phyloP scores from a whole-genome alignment of 2,888 invertebrate species.

The Anorthoa munda region DNA sequence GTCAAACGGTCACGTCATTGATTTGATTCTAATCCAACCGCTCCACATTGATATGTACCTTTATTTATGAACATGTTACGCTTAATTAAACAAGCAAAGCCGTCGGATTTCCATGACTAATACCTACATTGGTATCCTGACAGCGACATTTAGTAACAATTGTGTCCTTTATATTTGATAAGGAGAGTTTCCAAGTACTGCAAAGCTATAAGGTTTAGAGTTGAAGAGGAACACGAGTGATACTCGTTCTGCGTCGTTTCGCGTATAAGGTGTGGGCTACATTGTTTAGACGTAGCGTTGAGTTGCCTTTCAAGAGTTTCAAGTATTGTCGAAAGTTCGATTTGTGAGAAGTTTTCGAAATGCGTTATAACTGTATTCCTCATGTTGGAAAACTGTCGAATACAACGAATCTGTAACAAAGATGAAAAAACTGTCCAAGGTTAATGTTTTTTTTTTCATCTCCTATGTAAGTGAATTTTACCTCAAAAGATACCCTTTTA shows the following conservation, averaged over 20 bases:
- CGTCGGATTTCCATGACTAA: slow-evolving; percentile 82
- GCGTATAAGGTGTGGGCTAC: slow-evolving; percentile 45
- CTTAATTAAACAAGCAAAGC: slow-evolving; percentile 82
- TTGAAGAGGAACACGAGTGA: slow-evolving; percentile 59
- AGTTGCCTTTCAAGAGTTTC: neutral
- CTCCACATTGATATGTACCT: slow-evolving; percentile 70
- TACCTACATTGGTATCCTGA: slow-evolving; percentile 82
- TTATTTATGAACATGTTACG: slow-evolving; percentile 78
- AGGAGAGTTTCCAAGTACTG: slow-evolving; percentile 64
- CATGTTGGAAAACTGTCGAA: neutral
- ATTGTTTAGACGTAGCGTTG: slow-evolving; percentile 38
- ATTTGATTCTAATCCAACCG: slow-evolving; percentile 44
- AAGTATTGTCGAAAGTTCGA: neutral
- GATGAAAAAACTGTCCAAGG: neutral
- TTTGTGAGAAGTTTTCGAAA: neutral
- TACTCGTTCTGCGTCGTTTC: slow-evolving; percentile 54
- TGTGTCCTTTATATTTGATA: slow-evolving; percentile 69
- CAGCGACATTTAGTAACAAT: slow-evolving; percentile 83
- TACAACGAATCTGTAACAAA: neutral
- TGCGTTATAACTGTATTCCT: neutral
- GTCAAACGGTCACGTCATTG: slow-evolving; percentile 48
- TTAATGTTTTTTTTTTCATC: neutral
- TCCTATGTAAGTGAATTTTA: neutral
- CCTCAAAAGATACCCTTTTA: no score
- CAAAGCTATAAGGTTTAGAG: slow-evolving; percentile 70